These are phyloP conservation scores for Eupeodes luniger DNA, from an alignment of 2,888 invertebrate genomes.

Conservation along the genomic window DNA sequence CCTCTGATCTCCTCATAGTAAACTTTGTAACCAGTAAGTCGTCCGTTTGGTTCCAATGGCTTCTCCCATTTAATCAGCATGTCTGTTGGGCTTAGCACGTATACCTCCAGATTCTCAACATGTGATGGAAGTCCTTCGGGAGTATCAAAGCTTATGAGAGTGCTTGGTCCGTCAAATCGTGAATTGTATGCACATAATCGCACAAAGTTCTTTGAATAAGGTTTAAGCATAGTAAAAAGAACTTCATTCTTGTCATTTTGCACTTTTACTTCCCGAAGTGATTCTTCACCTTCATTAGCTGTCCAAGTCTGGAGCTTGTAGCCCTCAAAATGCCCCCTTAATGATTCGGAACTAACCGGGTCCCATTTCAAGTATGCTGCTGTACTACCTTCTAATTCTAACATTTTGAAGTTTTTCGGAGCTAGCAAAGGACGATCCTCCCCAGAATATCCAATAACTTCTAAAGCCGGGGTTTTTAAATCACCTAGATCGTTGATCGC, in stretches of 20 bases:
- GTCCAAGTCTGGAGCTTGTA: conserved; percentile 99
- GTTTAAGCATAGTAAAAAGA: conserved; percentile 92
- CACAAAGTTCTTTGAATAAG: conserved; percentile 94
- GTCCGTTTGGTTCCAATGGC: conserved; percentile 96
- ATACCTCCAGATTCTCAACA: conserved; percentile 92
- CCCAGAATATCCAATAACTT: conserved; percentile 95
- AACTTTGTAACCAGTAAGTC: conserved; percentile 94
- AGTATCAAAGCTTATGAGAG: conserved; percentile 92
- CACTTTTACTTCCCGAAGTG: conserved; percentile 89
- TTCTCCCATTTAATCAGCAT: conserved; percentile 95
- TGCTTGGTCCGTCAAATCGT: conserved; percentile 95
- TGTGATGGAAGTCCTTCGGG: conserved; percentile 97
- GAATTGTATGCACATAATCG: conserved; percentile 96
- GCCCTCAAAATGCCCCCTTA: conserved; percentile 96
- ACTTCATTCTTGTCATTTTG: conserved; percentile 88
- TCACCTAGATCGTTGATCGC: conserved; percentile 96
- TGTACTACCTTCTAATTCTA: conserved; percentile 91
- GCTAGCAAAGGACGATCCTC: conserved; percentile 94
- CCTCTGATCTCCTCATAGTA: conserved; percentile 92
- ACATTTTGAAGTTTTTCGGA: conserved; percentile 92
- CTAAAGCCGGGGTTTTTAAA: conserved; percentile 90
- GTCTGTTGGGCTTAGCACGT: conserved; percentile 94
- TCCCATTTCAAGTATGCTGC: conserved; percentile 95
- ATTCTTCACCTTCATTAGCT: conserved; percentile 89
- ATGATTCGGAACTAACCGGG: conserved; percentile 91